phyloP scores from a whole-genome alignment of 2,113 vertebrate species.

The Ursus arctos region DNA sequence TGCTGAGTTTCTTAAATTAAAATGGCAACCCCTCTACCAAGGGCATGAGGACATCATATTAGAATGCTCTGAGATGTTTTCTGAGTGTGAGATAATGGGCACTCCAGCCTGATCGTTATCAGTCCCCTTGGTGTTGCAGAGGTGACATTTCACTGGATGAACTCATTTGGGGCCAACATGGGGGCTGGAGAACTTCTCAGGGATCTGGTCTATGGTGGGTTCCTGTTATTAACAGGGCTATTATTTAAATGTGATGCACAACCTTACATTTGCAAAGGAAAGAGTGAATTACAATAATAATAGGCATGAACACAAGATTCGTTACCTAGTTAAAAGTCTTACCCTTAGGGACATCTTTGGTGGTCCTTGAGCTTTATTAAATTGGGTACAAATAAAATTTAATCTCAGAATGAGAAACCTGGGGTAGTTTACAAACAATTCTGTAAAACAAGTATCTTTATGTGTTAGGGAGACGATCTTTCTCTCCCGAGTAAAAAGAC shows the following conservation, averaged over 20 bases:
- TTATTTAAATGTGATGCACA: neutral
- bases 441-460: neutral
- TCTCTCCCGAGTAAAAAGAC: neutral
- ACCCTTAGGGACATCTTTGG: neutral
- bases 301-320: too few species aligned
- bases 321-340: neutral
- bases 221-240: neutral
- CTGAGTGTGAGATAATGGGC: neutral
- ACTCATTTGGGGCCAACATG: neutral
- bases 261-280: neutral
- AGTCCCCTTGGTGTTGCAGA: rapidly evolving
- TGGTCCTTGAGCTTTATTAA: neutral
- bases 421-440: neutral
- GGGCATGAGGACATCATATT: too few species aligned
- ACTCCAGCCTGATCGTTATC: neutral
- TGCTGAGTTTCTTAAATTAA: neutral
- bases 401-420: neutral
- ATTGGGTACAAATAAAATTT: neutral
- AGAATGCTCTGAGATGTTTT: neutral
- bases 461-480: neutral
- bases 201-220: neutral
- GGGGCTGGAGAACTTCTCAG: neutral
- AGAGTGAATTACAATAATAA: neutral
- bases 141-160: neutral
- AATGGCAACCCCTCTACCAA: neutral